Evolutionary conservation across 2,113 vertebrate genomes (phyloP).

Genomic region (Polypterus bichir): DNA sequence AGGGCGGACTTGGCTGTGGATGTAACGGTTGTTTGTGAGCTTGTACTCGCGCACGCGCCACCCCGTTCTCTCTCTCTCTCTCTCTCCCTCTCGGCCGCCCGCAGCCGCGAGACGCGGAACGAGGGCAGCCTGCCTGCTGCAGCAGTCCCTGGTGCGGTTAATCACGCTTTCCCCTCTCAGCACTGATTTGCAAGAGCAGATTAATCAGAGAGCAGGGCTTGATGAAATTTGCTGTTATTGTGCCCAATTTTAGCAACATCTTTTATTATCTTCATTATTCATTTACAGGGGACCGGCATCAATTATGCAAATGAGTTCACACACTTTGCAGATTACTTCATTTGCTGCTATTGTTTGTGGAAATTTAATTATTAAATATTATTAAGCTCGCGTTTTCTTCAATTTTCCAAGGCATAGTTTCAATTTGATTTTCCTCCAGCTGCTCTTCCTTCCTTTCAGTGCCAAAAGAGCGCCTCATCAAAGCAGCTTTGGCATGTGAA

Average conservation of each 20-base stretch:
- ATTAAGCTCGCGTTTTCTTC: slow-evolving; percentile 85
- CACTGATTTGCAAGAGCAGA: slow-evolving; percentile 96
- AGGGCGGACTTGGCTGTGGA: slow-evolving; percentile 24
- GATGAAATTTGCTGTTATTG: slow-evolving; percentile 99
- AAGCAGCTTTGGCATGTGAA: slow-evolving; percentile 72
- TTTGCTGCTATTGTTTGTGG: slow-evolving; percentile 85
- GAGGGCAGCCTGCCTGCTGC: slow-evolving; percentile 53
- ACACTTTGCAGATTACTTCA: slow-evolving; percentile 96
- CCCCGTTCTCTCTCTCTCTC: too few relatives aligned
- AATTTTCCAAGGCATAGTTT: slow-evolving; percentile 86
- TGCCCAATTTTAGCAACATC: slow-evolving; percentile 99
- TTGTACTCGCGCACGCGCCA: too few relatives aligned
- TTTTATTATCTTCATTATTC: slow-evolving; percentile 99
- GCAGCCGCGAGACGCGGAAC: slow-evolving; percentile 41
- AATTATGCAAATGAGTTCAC: slow-evolving; percentile 97
- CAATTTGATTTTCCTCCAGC: slow-evolving; percentile 84
- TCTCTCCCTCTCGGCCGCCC: not conserved
- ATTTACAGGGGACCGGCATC: slow-evolving; percentile 86
- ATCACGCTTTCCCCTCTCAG: slow-evolving; percentile 72
- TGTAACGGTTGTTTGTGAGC: slow-evolving; percentile 3
- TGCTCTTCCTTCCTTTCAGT: slow-evolving; percentile 76
- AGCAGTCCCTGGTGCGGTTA: slow-evolving; percentile 67
- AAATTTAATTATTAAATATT: slow-evolving; percentile 99
- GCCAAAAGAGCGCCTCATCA: slow-evolving; percentile 78
- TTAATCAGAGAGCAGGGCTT: slow-evolving; percentile 95